Conservation (phyloP, 2,113 vertebrate species). For the Rhipidura dahli region DNA sequence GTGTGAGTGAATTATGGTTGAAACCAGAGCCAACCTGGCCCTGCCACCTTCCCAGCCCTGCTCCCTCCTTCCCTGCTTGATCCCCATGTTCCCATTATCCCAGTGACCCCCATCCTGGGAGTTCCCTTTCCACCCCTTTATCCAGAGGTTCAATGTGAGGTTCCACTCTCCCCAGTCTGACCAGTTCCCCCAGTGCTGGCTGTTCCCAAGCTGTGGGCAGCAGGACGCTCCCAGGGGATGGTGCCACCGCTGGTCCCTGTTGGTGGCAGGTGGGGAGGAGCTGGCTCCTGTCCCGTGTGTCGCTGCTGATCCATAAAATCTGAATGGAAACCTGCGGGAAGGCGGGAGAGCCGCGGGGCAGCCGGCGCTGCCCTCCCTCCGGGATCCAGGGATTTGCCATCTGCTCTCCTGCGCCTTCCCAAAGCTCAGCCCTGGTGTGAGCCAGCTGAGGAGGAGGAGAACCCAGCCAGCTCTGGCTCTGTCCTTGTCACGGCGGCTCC, state of each 20-base stretch:
- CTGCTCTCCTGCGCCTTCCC: fast-evolving
- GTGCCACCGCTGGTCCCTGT: fast-evolving
- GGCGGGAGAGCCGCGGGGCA: not conserved
- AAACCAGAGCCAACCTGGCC: not conserved
- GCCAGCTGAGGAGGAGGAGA: not conserved
- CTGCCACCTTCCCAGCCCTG: not conserved
- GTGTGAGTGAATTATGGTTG: not conserved
- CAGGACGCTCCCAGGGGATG: fast-evolving
- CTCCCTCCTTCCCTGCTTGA: not conserved
- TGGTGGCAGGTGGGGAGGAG: not conserved
- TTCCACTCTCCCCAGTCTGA: not conserved
- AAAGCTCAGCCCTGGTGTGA: not conserved
- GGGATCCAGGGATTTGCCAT: not conserved
- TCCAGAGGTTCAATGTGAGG: not conserved
- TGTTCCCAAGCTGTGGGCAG: fast-evolving
- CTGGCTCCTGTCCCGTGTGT: fast-evolving
- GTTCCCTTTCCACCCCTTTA: not conserved
- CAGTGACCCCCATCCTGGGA: fast-evolving
- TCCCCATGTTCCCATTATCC: fast-evolving
- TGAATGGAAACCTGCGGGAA: not conserved
- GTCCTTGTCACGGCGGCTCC: not conserved
- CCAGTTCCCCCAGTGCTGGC: not conserved
- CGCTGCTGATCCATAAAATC: not conserved
- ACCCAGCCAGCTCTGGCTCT: not conserved
- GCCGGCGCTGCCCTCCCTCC: not conserved